Base-by-base conservation (phyloP, 2,113 vertebrate genomes). In the Urocolius indicus region DNA sequence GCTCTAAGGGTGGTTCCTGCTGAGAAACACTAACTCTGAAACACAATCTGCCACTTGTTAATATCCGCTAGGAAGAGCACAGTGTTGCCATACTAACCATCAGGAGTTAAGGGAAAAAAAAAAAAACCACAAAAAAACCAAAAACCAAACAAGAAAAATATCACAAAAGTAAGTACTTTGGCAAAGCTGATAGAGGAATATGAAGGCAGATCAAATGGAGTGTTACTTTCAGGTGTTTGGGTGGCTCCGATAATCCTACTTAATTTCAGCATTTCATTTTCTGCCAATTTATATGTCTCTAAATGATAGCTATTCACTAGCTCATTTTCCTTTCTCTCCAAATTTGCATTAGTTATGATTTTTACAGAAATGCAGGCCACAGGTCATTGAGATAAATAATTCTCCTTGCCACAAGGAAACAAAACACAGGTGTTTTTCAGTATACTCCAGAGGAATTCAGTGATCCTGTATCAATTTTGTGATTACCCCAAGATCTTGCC, bases 1-100 rank as follows among this genome's bases (percentile, higher is more conserved):
- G 51, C 43, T 94, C 51, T 81, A 32, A 65, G 14, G 38, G 34
- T 95, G 29, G 18, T 16, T 95, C 72, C 84, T 75, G 43, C 61
- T 79, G 65, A 73, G 78, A 93, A 93, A 71, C 52, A 17, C 54
- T 29, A 81, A 87, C 73, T 78, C 41, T 71, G 69, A 93, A 94
- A 84, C 68, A 82, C 19, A 65, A 29, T 67, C 68, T 93, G 51
- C 38, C 34, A 36, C 75, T 90, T 84, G 22, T 67, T 77, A 86
- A 54, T 73, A 82, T 6, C 30, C 8, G 0, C 29, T 62, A 68
- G 57, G 43, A 26, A 94, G 65, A 91, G 68, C 16, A 27, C 5
- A 59, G 26, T 21, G 4, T 48, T 78, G 22, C 24, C 13, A 58
- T 62, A 78, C 61, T 59, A 93, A 91, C 63, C 26, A 65, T 76